Percentiles rank a stretch among this genome's conserved stretches.
Conservation (phyloP, 2,888 invertebrate species). For the Pandemis corylana region DNA sequence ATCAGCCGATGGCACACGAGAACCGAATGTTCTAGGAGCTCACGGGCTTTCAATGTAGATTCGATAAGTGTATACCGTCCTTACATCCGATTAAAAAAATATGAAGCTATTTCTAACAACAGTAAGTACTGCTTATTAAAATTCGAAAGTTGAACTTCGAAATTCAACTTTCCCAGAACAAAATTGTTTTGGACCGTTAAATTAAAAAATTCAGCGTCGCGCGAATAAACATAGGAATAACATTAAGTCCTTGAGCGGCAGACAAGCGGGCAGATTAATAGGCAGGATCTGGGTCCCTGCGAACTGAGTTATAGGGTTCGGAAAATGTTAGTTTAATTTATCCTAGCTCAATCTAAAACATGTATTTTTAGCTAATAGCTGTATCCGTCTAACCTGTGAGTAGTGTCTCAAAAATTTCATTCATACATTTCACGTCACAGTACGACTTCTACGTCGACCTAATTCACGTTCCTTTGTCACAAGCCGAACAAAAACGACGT, state of each 20-base stretch:
- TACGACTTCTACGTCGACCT: background rate
- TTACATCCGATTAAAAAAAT: background rate
- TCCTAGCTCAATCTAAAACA: background rate
- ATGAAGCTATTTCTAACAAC: background rate
- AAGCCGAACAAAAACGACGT: too few species aligned
- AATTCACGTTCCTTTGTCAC: background rate
- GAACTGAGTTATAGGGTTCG: background rate
- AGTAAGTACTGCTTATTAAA: background rate
- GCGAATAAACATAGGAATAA: conserved; percentile 16
- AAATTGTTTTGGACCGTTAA: background rate
- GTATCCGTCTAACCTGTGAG: background rate
- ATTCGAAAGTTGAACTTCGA: conserved; percentile 7
- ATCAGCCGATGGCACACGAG: too few species aligned
- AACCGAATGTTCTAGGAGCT: too few species aligned
- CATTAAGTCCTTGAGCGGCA: conserved; percentile 15
- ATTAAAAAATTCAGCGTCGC: conserved; percentile 11
- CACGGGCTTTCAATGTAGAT: too few species aligned
- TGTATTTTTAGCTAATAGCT: background rate
- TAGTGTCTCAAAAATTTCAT: too few species aligned
- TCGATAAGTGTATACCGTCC: too few species aligned
- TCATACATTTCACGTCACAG: background rate
- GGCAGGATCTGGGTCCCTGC: background rate
- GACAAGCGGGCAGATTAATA: conserved; percentile 20
- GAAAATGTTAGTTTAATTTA: background rate
- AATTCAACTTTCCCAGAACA: background rate